phyloP scores from a whole-genome alignment of 2,888 invertebrate species.

The Meteorus colon region DNA sequence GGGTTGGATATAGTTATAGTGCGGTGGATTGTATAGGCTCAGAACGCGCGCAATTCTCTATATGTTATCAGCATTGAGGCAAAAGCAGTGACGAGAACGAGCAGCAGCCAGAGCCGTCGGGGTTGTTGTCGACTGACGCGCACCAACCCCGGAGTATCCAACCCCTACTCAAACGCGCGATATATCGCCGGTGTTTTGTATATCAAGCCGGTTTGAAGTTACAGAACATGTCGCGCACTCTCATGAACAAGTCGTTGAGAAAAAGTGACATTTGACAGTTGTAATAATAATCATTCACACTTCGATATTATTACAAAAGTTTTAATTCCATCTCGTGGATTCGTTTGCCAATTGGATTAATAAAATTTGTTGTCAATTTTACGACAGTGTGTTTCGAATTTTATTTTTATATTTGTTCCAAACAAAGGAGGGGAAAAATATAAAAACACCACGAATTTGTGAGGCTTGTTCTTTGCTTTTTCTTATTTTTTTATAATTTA shows the following conservation, averaged over 20 bases:
- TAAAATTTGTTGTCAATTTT: not conserved
- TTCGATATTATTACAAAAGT: not conserved
- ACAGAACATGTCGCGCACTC: slow-evolving; percentile 67
- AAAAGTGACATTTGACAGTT: slow-evolving; percentile 56
- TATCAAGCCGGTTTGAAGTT: slow-evolving; percentile 40
- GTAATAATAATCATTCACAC: not conserved
- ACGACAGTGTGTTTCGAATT: not conserved
- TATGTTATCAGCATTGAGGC: slow-evolving; percentile 2
- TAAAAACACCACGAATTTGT: no score
- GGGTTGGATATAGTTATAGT: slow-evolving; percentile 37
- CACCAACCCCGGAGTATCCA: slow-evolving; percentile 28
- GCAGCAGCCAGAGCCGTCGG: not conserved
- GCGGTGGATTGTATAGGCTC: slow-evolving; percentile 35
- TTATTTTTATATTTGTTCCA: not conserved
- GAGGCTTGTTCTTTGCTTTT: not conserved
- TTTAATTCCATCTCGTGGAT: not conserved
- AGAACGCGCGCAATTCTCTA: slow-evolving; percentile 43
- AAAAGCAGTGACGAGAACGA: not conserved
- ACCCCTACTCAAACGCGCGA: slow-evolving; percentile 4
- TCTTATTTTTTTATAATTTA: not conserved
- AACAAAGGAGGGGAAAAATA: no score
- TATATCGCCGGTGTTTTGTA: slow-evolving; percentile 19
- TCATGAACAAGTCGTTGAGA: slow-evolving; percentile 64
- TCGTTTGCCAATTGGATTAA: not conserved
- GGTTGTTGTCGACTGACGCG: slow-evolving; percentile 24